Base-by-base conservation (phyloP, 2,113 vertebrate species). In the Aspiorhynchus laticeps region DNA sequence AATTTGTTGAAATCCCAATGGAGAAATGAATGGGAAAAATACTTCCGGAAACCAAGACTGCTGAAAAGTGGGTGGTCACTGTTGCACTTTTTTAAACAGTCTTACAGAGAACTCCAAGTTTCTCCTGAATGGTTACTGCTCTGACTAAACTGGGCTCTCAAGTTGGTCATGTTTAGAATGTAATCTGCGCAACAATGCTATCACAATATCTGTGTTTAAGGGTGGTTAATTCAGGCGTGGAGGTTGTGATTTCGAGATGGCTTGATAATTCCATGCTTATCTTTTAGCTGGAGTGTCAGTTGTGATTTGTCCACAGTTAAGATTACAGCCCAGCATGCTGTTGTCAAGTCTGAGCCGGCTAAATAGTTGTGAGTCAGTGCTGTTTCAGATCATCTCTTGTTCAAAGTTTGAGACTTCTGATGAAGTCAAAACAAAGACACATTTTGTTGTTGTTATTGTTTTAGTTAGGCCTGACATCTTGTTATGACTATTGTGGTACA, bases 361-460 rank as follows among this genome's bases (percentile, higher is more conserved):
- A 79, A 69, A 76, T 53, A 86, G 61, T 63, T 87, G 67, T 85
- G 74, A 75, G 78, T 84, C 74, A 67, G 71, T 80, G 73, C 53
- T 36, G 21, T 86, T 88, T 83, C 80, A 88, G 48, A 73, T 83
- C 79, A 65, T 88, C 19, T 26, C 41, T 59, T 56, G 41, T 14
- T 83, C n/a, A 86, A 59, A 6, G 36, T 63, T 63, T 41, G 5
- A 46, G 61, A 31, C 14, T 43, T 46, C n/a, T 33, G 63, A 83
- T 26, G 8, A 5, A 53, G 46, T 19, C n/a, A 46, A 31, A 67
- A 73, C 65, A 83, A 83, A 69, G 80, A 67, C 59, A 7, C 7
- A 3, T 67, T 80, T 82, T 65, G 41, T 24, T 75, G 77, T 61
- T 36, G 53, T 80, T 24, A 9, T 43, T 46, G 80, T 81, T 71